These are phyloP conservation scores for Paramisgurnus dabryanus DNA, from an alignment of 2,113 vertebrate species.

Conservation along the genomic window DNA sequence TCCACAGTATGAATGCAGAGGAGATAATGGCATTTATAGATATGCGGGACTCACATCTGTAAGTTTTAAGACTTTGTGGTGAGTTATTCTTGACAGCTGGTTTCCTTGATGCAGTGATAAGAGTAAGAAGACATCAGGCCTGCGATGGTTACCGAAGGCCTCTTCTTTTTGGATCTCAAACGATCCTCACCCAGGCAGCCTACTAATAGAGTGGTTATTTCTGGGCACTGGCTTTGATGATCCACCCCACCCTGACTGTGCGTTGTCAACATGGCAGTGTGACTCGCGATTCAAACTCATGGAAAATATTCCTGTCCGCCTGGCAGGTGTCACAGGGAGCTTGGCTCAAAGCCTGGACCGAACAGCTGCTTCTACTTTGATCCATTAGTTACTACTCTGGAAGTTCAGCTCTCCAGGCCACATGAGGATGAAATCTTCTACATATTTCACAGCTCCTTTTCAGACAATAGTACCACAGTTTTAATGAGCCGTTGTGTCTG, in stretches of 20 bases:
- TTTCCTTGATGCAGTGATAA: constrained; percentile 2
- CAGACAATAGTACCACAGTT: background rate
- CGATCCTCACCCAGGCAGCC: background rate
- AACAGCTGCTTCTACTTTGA: constrained; percentile 50
- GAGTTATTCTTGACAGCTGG: background rate
- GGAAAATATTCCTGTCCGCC: constrained; percentile 50
- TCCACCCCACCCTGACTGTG: constrained; percentile 19
- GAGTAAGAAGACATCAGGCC: background rate
- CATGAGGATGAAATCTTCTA: constrained; percentile 14
- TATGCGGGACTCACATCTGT: background rate
- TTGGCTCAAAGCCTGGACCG: constrained; percentile 38
- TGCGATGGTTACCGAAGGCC: background rate
- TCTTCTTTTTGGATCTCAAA: constrained; percentile 13
- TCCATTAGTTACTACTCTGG: constrained; percentile 13
- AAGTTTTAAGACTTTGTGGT: background rate
- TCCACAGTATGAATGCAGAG: background rate
- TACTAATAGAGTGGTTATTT: constrained; percentile 50
- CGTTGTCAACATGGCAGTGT: constrained; percentile 48
- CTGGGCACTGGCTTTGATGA: constrained; percentile 40
- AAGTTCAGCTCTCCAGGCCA: constrained; percentile 12
- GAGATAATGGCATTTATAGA: background rate
- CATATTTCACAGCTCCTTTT: constrained; percentile 1
- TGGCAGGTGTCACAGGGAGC: constrained; percentile 49
- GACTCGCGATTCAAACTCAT: constrained; percentile 43
- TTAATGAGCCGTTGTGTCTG: constrained; percentile 18